phyloP scores from a whole-genome alignment of 2,888 invertebrate species.

The Shargacucullia verbasci region DNA sequence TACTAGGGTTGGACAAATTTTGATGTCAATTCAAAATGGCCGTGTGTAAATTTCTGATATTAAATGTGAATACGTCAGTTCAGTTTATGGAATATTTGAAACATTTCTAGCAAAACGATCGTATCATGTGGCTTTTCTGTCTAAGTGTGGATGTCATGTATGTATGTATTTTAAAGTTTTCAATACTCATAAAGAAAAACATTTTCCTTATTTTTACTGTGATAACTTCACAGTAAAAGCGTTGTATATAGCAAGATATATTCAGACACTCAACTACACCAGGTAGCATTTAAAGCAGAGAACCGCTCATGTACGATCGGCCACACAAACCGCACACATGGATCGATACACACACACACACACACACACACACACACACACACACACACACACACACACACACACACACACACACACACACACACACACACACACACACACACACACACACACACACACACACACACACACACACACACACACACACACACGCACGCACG shows the following conservation, averaged over 20 bases:
- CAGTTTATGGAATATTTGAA: no score
- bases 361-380: conserved; percentile 1
- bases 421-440: neutral
- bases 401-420: conserved; percentile 10
- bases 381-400: conserved; percentile 1
- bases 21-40: conserved; percentile 24
- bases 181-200: no score
- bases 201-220: no score
- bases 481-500: conserved; percentile 14
- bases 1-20: conserved; percentile 24
- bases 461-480: neutral
- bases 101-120: no score
- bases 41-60: neutral
- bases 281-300: conserved; percentile 1
- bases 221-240: no score
- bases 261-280: neutral
- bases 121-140: no score
- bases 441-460: conserved; percentile 14
- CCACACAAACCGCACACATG: conserved; percentile 14
- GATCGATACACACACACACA: neutral
- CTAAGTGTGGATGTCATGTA: no score
- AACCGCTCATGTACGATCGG: conserved; percentile 4
- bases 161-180: no score
- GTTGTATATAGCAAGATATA: no score
- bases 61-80: no score